Base-by-base conservation (phyloP, 2,888 invertebrate species). In the Drosophila aldrichi region DNA sequence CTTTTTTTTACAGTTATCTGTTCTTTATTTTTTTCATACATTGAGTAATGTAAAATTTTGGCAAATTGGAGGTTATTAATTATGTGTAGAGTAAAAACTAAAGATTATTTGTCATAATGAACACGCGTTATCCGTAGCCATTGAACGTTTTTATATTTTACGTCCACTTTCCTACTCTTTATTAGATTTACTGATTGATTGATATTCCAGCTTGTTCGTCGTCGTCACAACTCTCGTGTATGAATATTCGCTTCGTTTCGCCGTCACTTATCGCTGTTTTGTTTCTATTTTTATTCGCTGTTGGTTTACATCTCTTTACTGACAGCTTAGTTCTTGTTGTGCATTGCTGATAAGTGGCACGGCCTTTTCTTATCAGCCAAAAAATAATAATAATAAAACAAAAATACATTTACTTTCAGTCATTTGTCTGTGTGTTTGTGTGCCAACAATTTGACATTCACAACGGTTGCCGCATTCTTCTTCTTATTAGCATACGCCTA, bases 321-420 rank as follows among this genome's bases (percentile, higher is more conserved):
- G 70, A 58, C 57, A 52, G 67, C 72, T 55, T 70, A 61, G 62
- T 66, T 73, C 80, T 82, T 82, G 88, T 84, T 84, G 86, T 88
- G 88, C 86, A 88, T 84, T 74, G 81, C 88, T 85, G 84, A 84
- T 84, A 84, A 88, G 88, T 58, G 63, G 77, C 69, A 59, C 81
- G 70, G 72, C 68, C 76, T 76, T 63, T 73, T 77, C 85, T 88
- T 88, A 85, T 85, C 88, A 81, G 74, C 61, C 72, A 51, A 81
- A 69, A 70, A 51, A 81, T 67, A 70, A 71, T 55, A 69, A 74
- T 55, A 66, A 74, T 63, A 74, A 76, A 66, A 72, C 55, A 70
- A 62, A 66, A 70, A 69, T 25, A 64, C 57, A 74, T 67, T 49
- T 60, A 67, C 69, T 69, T 70, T 56, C 63, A 64, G 46, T 41